These are phyloP conservation scores for Netelia virgata DNA, from an alignment of 2,888 invertebrate genomes.

Conservation along the genomic window DNA sequence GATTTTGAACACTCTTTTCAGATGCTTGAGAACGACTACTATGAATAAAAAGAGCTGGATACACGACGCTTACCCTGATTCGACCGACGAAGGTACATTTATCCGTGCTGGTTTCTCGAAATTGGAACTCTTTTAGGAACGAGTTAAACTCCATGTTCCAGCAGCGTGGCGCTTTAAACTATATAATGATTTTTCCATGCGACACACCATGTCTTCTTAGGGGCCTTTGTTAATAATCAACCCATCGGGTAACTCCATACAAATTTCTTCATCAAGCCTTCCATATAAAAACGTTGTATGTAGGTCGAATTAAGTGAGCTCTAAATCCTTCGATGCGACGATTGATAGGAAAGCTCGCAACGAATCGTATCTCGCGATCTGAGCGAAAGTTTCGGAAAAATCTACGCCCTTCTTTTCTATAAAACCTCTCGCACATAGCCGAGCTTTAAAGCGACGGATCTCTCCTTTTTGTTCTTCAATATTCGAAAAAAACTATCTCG, in stretches of 20 bases:
- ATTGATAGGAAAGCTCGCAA: conserved; percentile 56
- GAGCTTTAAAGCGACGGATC: conserved; percentile 72
- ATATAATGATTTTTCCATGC: conserved; percentile 76
- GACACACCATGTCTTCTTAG: conserved; percentile 70
- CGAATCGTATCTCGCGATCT: conserved; percentile 72
- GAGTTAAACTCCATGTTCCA: conserved; percentile 59
- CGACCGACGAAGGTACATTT: conserved; percentile 36
- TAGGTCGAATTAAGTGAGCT: conserved; percentile 37
- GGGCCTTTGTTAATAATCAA: conserved; percentile 51
- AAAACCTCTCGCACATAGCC: conserved; percentile 73
- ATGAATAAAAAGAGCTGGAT: too few species aligned
- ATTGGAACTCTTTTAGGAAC: conserved; percentile 62
- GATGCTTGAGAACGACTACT: too few species aligned
- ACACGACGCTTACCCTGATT: too few species aligned
- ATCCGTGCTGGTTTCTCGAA: conserved; percentile 56
- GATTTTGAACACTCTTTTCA: too few species aligned
- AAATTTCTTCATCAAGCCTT: conserved; percentile 73
- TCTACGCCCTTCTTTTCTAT: conserved; percentile 70
- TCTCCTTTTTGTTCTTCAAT: conserved; percentile 60
- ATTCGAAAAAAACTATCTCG: conserved; percentile 48
- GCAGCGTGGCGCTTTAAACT: conserved; percentile 63
- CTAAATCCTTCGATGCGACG: conserved; percentile 14
- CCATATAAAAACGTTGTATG: conserved; percentile 42
- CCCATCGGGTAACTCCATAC: conserved; percentile 77
- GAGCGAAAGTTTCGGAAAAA: conserved; percentile 71